Base-by-base conservation (phyloP, 2,797 vertebrate species). In the Poeciliopsis turneri region DNA sequence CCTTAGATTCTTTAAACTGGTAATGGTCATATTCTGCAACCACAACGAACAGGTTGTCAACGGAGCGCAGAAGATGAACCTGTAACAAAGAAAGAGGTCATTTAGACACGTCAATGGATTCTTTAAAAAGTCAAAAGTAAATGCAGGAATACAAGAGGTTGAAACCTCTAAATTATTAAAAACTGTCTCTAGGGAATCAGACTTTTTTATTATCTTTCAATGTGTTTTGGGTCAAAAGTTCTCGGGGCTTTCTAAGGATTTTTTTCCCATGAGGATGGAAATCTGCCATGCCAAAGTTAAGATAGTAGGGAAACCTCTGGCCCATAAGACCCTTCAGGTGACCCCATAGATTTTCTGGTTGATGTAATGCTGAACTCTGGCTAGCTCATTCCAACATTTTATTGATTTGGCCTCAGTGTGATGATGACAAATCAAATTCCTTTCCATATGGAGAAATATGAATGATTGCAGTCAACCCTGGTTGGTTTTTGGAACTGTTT, bases 41-140 rank as follows among this genome's bases (percentile, higher is more conserved):
- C 13, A 99, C 97, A 57, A 99, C 98, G 93, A 98, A 99, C 57
- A 99, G 92, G 83, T 99, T 99, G 92, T 99, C 98, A 87, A 99
- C 97, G 46, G 98, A 99, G 84, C 96, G 95, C 43, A 99, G 92
- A 10, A 91, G 96, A 90, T 99, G 98, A 79, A 98, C 97, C 98
- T 99, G 10, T 20, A 78, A 2, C 8, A 74, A 12, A 18, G n/a
- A 47, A n/a, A 36, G 30, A 73, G 55, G 25, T 28, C 1, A 1
- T 6, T 28, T 23, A 74, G 47, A 59, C 8, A 47, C 15, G 45
- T 5, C 8, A 61, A 23, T 30, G 0, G 25, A 8, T 11, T 55
- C 20, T 12, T 59, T 20, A 43, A 23, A 23, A 36, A 53, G n/a
- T 46, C 16, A 43, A 12, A 43, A 59, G 13, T 4, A 41, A 39